These are phyloP conservation scores for Chrosomus eos DNA, from an alignment of 2,797 vertebrate genomes.

Conservation along the genomic window DNA sequence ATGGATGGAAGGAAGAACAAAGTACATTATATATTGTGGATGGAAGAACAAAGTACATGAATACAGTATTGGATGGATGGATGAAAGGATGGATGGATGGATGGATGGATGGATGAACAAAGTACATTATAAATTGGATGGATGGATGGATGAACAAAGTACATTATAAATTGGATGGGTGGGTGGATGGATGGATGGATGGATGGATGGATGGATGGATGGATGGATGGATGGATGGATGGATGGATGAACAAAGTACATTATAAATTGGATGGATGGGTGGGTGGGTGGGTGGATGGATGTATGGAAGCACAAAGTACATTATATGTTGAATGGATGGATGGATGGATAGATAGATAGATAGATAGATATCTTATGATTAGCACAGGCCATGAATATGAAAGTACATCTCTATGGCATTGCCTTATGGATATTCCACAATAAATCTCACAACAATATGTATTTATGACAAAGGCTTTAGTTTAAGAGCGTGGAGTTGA, in stretches of 20 bases:
- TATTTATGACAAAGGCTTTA: slow-evolving; percentile 5
- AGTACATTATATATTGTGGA: too few species aligned
- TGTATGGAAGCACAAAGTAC: not conserved
- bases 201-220: not conserved
- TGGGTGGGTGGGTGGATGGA: not conserved
- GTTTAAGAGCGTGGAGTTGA: slow-evolving; percentile 16
- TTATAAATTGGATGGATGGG: not conserved
- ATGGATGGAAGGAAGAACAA: too few species aligned
- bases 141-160: not conserved
- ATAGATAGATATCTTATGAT: not conserved
- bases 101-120: too few species aligned
- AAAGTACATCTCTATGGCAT: not conserved
- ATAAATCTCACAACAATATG: slow-evolving; percentile 14
- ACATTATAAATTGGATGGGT: not conserved
- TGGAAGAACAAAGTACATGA: not conserved
- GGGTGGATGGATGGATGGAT: not conserved
- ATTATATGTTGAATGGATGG: not conserved
- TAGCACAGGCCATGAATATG: not conserved
- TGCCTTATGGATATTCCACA: slow-evolving; percentile 6
- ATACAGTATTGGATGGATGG: not conserved
- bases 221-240: not conserved
- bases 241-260: not conserved
- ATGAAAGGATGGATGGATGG: not conserved
- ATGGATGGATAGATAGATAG: not conserved
- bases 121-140: too few species aligned